Conservation (phyloP, 1,140 invertebrate genomes). For the Diuraphis noxia region DNA sequence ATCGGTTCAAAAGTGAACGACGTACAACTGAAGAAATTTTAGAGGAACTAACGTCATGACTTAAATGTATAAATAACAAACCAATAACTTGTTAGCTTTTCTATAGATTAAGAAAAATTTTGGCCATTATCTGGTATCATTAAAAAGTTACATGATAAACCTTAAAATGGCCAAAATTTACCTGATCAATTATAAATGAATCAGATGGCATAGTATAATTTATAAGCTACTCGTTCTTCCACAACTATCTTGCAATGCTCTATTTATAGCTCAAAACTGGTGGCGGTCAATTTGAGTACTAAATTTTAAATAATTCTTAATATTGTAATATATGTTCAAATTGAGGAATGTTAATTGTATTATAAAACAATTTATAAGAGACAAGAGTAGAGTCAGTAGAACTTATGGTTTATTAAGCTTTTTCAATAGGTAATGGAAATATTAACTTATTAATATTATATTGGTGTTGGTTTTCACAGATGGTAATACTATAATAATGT, state of each 20-base stretch:
- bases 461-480: slow-evolving; percentile 52
- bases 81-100: slow-evolving; percentile 32
- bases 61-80: slow-evolving; percentile 1
- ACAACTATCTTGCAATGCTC: slow-evolving; percentile 29
- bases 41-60: slow-evolving; percentile 70
- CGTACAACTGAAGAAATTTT: slow-evolving; percentile 77
- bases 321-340: slow-evolving; percentile 23
- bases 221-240: slow-evolving; percentile 20
- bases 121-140: neutral
- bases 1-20: slow-evolving; percentile 72
- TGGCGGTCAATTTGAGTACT: slow-evolving; percentile 37
- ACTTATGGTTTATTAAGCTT: neutral
- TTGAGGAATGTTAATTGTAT: neutral
- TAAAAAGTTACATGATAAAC: neutral
- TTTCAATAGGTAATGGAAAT: slow-evolving; percentile 31
- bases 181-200: neutral
- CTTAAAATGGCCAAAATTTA: neutral
- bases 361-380: slow-evolving; percentile 15
- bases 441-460: slow-evolving; percentile 38
- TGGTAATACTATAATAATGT: slow-evolving; percentile 29
- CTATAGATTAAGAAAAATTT: neutral
- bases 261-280: slow-evolving; percentile 34
- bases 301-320: neutral
- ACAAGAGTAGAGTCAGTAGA: slow-evolving; percentile 7
- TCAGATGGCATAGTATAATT: neutral